phyloP scores from a whole-genome alignment of 2,797 vertebrate species.

The Sylvilagus floridanus region DNA sequence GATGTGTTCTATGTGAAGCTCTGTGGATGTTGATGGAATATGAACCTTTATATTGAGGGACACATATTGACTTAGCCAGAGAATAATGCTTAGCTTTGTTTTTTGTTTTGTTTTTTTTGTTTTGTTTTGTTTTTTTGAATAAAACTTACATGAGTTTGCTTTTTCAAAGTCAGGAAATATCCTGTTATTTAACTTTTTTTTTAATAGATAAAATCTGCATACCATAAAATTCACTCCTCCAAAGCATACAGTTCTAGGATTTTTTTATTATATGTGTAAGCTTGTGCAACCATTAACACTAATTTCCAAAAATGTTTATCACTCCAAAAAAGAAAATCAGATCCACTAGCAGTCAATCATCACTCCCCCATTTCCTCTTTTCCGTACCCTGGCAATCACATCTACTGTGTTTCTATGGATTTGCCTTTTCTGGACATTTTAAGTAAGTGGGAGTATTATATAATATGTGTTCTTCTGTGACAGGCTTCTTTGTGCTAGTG shows the following conservation, averaged over 20 bases:
- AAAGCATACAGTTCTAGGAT: not conserved
- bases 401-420: not conserved
- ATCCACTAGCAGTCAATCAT: not conserved
- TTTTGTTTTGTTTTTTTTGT: constrained; percentile 26
- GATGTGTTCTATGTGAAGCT: not conserved
- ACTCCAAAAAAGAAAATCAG: not conserved
- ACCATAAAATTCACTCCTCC: not conserved
- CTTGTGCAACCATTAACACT: not conserved
- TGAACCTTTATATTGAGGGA: not conserved
- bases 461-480: not conserved
- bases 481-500: not conserved
- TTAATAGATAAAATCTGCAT: not conserved
- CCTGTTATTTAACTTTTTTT: not conserved
- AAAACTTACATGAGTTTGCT: not conserved
- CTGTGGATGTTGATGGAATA: not conserved
- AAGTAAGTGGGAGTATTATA: not conserved
- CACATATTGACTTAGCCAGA: constrained; percentile 1
- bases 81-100: not conserved
- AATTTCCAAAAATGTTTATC: not conserved
- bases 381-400: not conserved
- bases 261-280: not conserved
- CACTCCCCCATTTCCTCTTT: not conserved
- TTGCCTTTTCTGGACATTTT: constrained; percentile 23
- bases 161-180: constrained; percentile 38
- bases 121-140: constrained; percentile 2